These are phyloP conservation scores for Anthopleura xanthogrammica DNA, from an alignment of 92 coral and sea anemone genomes.

Conservation along the genomic window DNA sequence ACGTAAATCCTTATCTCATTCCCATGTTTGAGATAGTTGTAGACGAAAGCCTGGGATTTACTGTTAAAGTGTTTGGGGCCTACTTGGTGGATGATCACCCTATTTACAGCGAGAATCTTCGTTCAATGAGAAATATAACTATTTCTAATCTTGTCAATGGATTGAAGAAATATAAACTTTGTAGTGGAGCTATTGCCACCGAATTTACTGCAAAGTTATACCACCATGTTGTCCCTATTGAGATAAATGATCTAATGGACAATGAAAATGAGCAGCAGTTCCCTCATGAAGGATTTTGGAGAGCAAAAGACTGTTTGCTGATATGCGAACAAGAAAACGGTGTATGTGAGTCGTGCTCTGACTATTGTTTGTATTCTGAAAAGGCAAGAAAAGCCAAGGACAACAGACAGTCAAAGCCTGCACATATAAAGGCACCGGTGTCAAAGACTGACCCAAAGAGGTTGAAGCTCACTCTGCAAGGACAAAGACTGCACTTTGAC, in stretches of 20 bases:
- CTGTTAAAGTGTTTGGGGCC: conserved; percentile 52
- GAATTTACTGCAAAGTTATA: conserved; percentile 26
- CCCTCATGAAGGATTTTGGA: conserved; percentile 19
- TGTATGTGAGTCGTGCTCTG: conserved; percentile 25
- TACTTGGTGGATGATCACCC: conserved; percentile 53
- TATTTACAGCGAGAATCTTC: conserved; percentile 25
- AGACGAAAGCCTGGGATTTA: conserved; percentile 63
- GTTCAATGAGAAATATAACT: conserved; percentile 43
- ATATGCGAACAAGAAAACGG: conserved; percentile 11
- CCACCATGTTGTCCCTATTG: conserved; percentile 33
- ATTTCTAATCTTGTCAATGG: conserved; percentile 42
- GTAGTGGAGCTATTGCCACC: conserved; percentile 36
- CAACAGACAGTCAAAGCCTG: too few relatives aligned
- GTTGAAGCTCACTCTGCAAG: too few relatives aligned
- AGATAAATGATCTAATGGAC: not conserved
- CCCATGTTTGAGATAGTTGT: conserved; percentile 18
- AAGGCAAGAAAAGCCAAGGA: conserved; percentile 44
- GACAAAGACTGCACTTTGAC: too few relatives aligned
- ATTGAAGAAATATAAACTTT: conserved; percentile 29
- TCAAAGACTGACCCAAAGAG: too few relatives aligned
- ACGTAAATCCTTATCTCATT: too few relatives aligned
- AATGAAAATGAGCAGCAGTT: not conserved
- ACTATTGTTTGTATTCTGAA: conserved; percentile 19
- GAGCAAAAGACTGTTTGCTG: conserved; percentile 26
- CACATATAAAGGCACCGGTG: too few relatives aligned